These are phyloP conservation scores for Gallinago paraguaiae DNA, from an alignment of 2,113 vertebrate genomes.

Conservation along the genomic window DNA sequence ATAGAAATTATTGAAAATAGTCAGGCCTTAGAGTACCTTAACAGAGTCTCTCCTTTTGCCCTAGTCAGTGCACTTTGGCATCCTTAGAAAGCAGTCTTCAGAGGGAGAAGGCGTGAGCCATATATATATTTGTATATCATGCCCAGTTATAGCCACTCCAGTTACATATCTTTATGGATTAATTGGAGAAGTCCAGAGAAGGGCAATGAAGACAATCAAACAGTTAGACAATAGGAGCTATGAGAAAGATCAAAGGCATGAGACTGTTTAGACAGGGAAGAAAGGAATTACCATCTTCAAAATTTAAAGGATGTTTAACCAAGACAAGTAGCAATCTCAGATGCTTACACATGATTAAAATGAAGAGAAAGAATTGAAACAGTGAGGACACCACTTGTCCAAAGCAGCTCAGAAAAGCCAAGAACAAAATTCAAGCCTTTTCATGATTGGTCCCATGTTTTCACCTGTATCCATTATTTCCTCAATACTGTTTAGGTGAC, in stretches of 20 bases:
- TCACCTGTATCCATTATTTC: neutral
- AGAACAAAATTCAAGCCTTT: neutral
- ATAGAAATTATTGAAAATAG: neutral
- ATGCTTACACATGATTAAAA: neutral
- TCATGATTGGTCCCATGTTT: neutral
- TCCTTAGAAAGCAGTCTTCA: neutral
- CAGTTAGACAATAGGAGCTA: neutral
- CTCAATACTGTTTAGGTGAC: neutral
- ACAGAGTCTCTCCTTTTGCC: neutral
- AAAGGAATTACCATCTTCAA: neutral
- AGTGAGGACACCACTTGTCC: neutral
- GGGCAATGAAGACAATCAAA: neutral
- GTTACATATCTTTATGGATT: neutral
- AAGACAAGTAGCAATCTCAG: neutral
- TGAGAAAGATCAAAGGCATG: neutral
- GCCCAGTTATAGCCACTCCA: neutral
- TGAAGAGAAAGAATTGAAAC: neutral
- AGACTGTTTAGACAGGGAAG: neutral
- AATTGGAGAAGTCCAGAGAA: neutral
- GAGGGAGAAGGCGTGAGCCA: neutral
- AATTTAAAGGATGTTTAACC: neutral
- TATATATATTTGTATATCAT: neutral
- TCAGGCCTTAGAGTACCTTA: neutral
- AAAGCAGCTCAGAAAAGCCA: neutral
- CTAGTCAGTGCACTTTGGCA: neutral